phyloP scores from a whole-genome alignment of 2,888 invertebrate species.

The Pemphredon lugubris region DNA sequence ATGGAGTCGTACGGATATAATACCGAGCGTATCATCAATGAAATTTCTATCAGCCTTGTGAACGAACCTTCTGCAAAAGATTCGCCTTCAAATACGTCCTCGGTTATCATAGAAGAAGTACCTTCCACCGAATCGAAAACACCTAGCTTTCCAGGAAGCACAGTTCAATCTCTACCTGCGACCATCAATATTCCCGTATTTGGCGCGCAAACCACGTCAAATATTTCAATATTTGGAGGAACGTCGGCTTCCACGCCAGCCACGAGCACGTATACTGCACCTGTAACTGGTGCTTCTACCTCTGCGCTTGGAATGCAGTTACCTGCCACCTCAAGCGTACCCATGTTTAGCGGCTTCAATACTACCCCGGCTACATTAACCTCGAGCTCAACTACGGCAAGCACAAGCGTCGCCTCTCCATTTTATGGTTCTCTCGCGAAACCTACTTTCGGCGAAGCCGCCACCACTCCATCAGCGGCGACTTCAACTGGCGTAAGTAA shows the following conservation, averaged over 20 bases:
- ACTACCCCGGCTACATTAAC: conserved; percentile 16
- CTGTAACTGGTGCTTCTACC: conserved; percentile 23
- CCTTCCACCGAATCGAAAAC: conserved; percentile 29
- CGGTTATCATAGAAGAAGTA: conserved; percentile 36
- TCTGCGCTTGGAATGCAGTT: conserved; percentile 23
- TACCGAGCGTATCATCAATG: conserved; percentile 4
- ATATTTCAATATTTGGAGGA: conserved; percentile 35
- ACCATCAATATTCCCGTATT: conserved; percentile 39
- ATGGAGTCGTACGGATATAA: neutral
- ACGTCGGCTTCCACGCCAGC: conserved; percentile 21
- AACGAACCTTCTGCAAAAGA: conserved; percentile 3
- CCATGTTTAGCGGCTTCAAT: conserved; percentile 50
- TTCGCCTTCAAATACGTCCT: conserved; percentile 17
- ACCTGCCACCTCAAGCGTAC: conserved; percentile 29
- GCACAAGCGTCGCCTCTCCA: conserved; percentile 34
- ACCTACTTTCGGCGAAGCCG: conserved; percentile 42
- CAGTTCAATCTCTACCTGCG: conserved; percentile 23
- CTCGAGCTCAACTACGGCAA: neutral
- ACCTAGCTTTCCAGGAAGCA: conserved; percentile 4
- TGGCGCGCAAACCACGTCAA: conserved; percentile 29
- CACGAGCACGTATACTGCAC: conserved; percentile 29
- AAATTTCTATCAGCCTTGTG: conserved; percentile 28
- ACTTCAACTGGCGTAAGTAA: conserved; percentile 12
- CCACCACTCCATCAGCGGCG: conserved; percentile 37
- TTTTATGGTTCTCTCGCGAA: conserved; percentile 45